phyloP scores from a whole-genome alignment of 30 jellyfish, hydroid and myxozoan species.

The Cassiopea xamachana region DNA sequence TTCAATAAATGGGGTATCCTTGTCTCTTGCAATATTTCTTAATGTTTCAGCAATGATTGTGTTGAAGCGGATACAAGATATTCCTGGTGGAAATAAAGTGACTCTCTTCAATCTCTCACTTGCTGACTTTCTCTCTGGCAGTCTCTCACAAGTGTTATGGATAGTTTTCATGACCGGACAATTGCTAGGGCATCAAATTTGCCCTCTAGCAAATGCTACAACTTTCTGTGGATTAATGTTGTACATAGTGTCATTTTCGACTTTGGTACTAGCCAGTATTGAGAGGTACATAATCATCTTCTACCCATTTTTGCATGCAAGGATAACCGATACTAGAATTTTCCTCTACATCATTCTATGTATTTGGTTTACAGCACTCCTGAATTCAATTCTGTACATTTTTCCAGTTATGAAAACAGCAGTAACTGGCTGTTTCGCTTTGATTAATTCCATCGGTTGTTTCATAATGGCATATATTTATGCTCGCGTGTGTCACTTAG shows the following conservation, averaged over 20 bases:
- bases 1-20: neutral
- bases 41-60: constrained; percentile 8
- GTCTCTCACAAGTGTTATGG: neutral
- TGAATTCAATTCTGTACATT: neutral
- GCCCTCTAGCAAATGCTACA: constrained; percentile 4
- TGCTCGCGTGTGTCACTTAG: constrained; percentile 7
- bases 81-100: constrained; percentile 13
- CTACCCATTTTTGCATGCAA: constrained; percentile 12
- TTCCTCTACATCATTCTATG: neutral
- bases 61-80: neutral
- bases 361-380: neutral
- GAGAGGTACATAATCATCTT: constrained; percentile 26
- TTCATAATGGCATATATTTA: constrained; percentile 2
- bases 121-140: constrained; percentile 17
- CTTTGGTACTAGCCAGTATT: constrained; percentile 22
- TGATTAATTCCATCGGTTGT: neutral
- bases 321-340: neutral
- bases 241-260: constrained; percentile 12
- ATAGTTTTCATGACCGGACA: constrained; percentile 14
- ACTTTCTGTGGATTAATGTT: neutral
- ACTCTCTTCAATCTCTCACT: constrained; percentile 4
- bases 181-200: constrained; percentile 2
- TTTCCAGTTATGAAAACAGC: neutral
- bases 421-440: neutral
- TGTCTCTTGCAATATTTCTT: neutral